Base-by-base conservation (phyloP, 2,888 invertebrate genomes). In the Drosophila austrosaltans region DNA sequence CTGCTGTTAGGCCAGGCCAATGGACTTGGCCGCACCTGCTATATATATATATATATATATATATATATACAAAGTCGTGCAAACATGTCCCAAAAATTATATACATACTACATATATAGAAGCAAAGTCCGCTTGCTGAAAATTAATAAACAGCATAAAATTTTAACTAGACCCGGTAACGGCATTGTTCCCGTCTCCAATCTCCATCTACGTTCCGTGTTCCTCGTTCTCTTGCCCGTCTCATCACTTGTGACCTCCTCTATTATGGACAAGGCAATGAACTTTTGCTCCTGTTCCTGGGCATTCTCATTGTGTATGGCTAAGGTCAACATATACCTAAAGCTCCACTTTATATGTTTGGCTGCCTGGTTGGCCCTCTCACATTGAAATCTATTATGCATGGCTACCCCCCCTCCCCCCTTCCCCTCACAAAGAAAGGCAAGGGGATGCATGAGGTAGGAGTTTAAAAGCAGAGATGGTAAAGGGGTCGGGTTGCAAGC, bases 321-420 rank as follows among this genome's bases (percentile, higher is more conserved):
- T 78, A 88, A 83, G 83, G 83, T 83, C 83, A 82, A 82, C 83
- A 80, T 75, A 63, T 69, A 72, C 70, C 78, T 64, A 66, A 64
- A 72, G 77, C 36, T 66, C 53, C 53, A 66, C 71, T 77, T n/a
- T 58, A 69, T 66, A 69, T 66, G 48, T 48, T 48, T 48, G 48
- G 48, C 48, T 48, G 48, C 48, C 54, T 68, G 69, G 65, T 69
- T 65, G 76, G 66, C 57, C 69, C 62, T 69, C 68, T 68, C 72
- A 73, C 75, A 80, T 75, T 72, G 72, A 76, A 87, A 87, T 84
- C 82, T 78, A 80, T 84, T 84, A 84, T 84, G 76, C 76, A 87
- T 72, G 65, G 20, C 40, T 12, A 8, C 2, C 4, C 28, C 28
- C 28, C 28, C 16, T 16, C 0, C 28, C 28, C 28, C 28, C 4